These are phyloP conservation scores for Spialia ferax DNA, from an alignment of 2,888 invertebrate genomes.

Conservation along the genomic window DNA sequence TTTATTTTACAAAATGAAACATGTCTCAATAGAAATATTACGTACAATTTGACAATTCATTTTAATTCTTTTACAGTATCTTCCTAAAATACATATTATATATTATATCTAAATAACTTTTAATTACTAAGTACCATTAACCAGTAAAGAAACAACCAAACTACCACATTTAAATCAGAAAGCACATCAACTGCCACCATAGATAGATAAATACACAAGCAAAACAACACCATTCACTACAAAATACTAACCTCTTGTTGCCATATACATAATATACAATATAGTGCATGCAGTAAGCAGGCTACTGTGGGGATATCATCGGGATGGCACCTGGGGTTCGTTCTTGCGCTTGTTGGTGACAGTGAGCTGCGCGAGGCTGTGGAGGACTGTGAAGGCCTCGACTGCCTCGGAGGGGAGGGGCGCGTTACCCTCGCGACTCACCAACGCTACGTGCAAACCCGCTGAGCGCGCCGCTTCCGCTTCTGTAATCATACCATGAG, in stretches of 20 bases:
- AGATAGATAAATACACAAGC: conserved; percentile 11
- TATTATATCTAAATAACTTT: no score
- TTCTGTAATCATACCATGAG: conserved; percentile 87
- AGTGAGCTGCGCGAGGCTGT: conserved; percentile 87
- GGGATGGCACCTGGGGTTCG: conserved; percentile 71
- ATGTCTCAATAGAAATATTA: background rate
- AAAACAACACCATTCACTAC: conserved; percentile 19
- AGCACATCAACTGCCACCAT: conserved; percentile 20
- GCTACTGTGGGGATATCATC: conserved; percentile 53
- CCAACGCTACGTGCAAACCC: conserved; percentile 89
- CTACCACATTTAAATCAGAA: conserved; percentile 12
- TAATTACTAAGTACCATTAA: no score
- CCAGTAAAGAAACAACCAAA: conserved; percentile 1
- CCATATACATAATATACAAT: conserved; percentile 43
- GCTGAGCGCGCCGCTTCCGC: conserved; percentile 93
- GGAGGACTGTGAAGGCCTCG: conserved; percentile 83
- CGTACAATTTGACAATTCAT: no score
- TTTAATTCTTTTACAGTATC: no score
- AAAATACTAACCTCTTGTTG: conserved; percentile 45
- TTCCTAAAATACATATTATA: no score
- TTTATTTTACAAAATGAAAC: background rate
- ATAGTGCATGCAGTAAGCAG: conserved; percentile 61
- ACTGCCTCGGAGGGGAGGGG: conserved; percentile 87
- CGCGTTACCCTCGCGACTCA: conserved; percentile 93
- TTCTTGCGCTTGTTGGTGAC: conserved; percentile 78